Conservation (phyloP, 35 echinoderm and acorn worm species). For the Apostichopus californicus region DNA sequence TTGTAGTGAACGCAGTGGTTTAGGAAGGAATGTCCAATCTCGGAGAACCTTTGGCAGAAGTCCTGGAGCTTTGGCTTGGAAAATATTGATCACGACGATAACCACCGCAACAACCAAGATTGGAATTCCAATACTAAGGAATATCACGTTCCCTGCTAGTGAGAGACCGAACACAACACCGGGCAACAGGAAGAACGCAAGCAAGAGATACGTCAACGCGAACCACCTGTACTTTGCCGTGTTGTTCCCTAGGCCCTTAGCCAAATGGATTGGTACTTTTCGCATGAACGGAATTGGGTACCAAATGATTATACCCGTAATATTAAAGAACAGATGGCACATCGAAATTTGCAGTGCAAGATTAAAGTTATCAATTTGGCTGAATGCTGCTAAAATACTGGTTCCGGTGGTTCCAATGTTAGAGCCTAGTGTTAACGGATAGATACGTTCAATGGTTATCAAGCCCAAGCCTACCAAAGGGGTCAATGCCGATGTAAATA, state of each 20-base stretch:
- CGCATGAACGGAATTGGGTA: constrained; percentile 92
- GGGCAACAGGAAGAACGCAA: constrained; percentile 81
- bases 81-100: constrained; percentile 72
- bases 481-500: constrained; percentile 94
- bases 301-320: constrained; percentile 86
- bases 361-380: constrained; percentile 61
- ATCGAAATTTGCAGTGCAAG: constrained; percentile 83
- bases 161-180: constrained; percentile 74
- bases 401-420: constrained; percentile 97
- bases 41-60: constrained; percentile 48
- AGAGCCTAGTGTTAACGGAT: constrained; percentile 89
- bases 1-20: constrained; percentile 68
- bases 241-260: constrained; percentile 81
- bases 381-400: constrained; percentile 84
- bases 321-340: constrained; percentile 95
- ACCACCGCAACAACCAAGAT: constrained; percentile 56
- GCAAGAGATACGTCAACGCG: constrained; percentile 70
- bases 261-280: constrained; percentile 67
- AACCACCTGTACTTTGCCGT: constrained; percentile 97
- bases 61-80: constrained; percentile 70
- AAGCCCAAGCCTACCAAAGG: constrained; percentile 91
- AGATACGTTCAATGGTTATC: constrained; percentile 82
- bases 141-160: constrained; percentile 58
- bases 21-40: constrained; percentile 82
- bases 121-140: constrained; percentile 59